phyloP scores from a whole-genome alignment of 2,113 vertebrate species.

The Pyrgilauda ruficollis region DNA sequence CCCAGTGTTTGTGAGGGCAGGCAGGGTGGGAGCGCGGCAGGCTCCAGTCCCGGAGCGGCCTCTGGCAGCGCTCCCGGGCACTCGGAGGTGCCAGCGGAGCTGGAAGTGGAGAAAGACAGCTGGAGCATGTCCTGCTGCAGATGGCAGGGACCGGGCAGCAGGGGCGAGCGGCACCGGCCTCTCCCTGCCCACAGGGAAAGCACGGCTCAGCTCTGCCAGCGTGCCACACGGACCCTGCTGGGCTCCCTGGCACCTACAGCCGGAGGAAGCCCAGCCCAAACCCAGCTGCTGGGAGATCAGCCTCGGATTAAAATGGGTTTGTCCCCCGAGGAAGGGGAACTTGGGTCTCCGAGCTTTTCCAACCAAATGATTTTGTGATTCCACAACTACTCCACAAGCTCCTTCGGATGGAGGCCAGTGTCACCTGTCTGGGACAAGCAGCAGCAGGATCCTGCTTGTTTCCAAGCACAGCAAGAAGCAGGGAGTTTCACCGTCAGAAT shows the following conservation, averaged over 20 bases:
- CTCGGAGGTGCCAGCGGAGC: neutral
- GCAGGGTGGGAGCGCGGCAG: neutral
- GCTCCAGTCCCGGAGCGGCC: neutral
- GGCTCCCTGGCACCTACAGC: neutral
- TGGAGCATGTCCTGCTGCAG: neutral
- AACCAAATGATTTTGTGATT: neutral
- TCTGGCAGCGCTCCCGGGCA: neutral
- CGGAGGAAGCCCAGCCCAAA: neutral
- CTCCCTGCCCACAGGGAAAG: neutral
- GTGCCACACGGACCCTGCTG: neutral
- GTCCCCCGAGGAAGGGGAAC: neutral
- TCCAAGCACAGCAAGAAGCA: neutral
- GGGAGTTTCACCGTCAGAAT: conserved; percentile 23
- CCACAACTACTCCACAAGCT: neutral
- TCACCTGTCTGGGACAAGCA: fast-evolving
- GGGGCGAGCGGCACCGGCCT: neutral
- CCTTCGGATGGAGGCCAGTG: neutral
- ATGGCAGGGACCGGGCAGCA: conserved; percentile 35
- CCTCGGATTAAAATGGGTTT: neutral
- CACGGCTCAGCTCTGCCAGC: neutral
- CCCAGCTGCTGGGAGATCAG: neutral
- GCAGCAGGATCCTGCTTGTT: neutral
- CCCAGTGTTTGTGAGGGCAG: neutral
- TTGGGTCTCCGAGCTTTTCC: neutral
- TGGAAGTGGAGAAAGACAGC: neutral